Evolutionary conservation across 2,797 vertebrate genomes (phyloP).

Genomic region (Etheostoma nigrum): DNA sequence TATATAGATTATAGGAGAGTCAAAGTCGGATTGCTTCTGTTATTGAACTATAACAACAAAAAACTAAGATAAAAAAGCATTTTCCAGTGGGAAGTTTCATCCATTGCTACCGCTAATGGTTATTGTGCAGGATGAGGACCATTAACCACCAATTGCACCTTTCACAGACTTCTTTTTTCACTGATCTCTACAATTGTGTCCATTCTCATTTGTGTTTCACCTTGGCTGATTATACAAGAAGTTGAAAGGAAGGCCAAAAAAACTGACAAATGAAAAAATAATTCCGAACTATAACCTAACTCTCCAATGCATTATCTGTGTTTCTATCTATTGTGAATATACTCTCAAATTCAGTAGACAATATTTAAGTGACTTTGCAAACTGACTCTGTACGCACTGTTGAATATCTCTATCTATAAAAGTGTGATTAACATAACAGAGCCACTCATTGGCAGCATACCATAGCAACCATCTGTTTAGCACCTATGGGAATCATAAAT

Average conservation of each 20-base stretch:
- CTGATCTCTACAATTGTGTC: not conserved
- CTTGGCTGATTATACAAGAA: slow-evolving; percentile 1
- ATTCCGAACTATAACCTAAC: not conserved
- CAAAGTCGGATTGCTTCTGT: not conserved
- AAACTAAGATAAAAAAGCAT: not conserved
- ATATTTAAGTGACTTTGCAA: not conserved
- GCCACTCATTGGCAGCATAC: not conserved
- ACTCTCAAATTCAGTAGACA: not conserved
- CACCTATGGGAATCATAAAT: not conserved
- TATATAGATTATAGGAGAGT: not conserved
- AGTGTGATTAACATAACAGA: not conserved
- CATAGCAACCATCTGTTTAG: not conserved
- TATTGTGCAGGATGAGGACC: not conserved
- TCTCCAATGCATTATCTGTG: not conserved
- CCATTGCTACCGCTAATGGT: not conserved
- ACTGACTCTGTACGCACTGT: too few relatives aligned
- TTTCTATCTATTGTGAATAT: not conserved
- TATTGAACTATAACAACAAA: not conserved
- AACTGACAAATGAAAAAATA: not conserved
- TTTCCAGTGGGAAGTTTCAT: not conserved
- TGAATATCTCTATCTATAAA: not conserved
- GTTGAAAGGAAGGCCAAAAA: not conserved
- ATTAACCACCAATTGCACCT: not conserved
- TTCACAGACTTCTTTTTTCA: not conserved
- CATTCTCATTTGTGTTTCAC: not conserved